phyloP scores from a whole-genome alignment of 2,113 vertebrate species.

The Junco hyemalis region DNA sequence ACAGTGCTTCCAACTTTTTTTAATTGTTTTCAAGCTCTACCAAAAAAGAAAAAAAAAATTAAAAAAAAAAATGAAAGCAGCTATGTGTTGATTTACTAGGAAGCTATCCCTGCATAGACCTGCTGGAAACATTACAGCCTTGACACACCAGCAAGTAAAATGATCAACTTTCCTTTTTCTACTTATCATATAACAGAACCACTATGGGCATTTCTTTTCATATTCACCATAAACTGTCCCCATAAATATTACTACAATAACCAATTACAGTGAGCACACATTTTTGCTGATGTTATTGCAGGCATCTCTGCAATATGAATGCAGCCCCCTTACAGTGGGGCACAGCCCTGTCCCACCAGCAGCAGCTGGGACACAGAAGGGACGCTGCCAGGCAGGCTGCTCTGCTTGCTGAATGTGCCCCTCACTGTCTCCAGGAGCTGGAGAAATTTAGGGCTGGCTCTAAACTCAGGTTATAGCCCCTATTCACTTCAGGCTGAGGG shows the following conservation, averaged over 20 bases:
- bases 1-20: neutral
- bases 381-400: neutral
- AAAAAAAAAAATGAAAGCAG: no score
- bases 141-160: neutral
- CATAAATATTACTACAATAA: neutral
- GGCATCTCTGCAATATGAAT: neutral
- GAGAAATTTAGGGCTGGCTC: neutral
- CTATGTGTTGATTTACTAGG: neutral
- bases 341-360: neutral
- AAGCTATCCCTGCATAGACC: neutral
- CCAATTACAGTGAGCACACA: neutral
- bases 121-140: constrained; percentile 2
- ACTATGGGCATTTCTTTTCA: neutral
- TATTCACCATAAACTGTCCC: neutral
- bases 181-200: neutral
- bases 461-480: neutral
- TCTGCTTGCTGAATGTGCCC: neutral
- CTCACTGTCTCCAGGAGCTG: neutral
- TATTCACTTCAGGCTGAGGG: neutral
- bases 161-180: neutral
- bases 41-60: no score
- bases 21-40: neutral
- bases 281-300: neutral
- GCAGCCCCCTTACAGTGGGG: accelerated
- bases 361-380: neutral